Percentiles rank a stretch among this genome's conserved stretches.
Conservation (phyloP, 2,113 vertebrate species). For the Mionectes macconnelli region DNA sequence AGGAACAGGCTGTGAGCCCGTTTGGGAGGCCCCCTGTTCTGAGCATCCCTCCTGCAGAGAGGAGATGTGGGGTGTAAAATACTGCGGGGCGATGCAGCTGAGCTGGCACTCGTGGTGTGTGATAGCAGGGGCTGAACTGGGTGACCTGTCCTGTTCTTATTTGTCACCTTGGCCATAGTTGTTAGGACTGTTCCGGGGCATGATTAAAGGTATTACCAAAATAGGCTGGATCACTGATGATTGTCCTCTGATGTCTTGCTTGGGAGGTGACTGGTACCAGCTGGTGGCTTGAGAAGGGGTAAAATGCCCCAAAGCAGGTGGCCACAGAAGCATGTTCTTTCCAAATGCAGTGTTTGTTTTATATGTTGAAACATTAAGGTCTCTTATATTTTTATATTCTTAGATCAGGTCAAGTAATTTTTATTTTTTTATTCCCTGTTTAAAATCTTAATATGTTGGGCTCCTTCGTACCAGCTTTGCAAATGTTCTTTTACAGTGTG, state of each 20-base stretch:
- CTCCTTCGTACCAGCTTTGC: background rate
- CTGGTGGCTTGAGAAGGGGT: background rate
- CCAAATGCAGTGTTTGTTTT: background rate
- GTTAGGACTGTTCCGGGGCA: background rate
- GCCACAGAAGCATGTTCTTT: background rate
- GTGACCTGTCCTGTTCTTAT: background rate
- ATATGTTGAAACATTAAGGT: background rate
- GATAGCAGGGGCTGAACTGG: background rate
- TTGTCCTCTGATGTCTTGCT: background rate
- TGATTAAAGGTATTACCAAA: background rate
- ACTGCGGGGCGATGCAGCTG: background rate
- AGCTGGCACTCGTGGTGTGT: background rate
- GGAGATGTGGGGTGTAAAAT: background rate
- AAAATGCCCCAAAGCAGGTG: background rate
- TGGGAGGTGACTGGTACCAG: background rate
- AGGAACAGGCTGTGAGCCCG: background rate
- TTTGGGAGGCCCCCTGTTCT: background rate
- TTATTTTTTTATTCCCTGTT: accelerated
- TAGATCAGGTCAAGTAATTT: background rate
- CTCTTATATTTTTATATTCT: background rate
- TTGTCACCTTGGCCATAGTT: background rate
- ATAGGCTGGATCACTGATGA: background rate
- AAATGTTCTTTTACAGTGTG: background rate
- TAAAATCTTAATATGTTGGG: background rate
- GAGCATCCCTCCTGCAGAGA: background rate